Conservation (phyloP, 2,888 invertebrate genomes). For the Diaprepes abbreviatus region DNA sequence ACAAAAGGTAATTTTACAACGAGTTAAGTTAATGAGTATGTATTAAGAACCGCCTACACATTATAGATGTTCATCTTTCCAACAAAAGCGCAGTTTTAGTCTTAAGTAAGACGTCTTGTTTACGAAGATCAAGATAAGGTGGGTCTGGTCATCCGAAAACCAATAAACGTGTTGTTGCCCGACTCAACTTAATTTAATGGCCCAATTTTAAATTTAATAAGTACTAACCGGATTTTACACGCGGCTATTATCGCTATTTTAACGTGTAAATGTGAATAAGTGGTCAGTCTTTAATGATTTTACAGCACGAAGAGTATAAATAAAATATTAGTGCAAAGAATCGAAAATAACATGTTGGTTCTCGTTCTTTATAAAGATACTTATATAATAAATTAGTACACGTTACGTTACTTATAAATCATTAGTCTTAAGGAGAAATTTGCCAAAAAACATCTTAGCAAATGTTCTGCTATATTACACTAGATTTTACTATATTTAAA, state of each 20-base stretch:
- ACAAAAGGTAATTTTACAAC: conserved; percentile 10
- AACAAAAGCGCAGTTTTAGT: conserved; percentile 24
- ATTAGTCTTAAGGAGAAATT: too few relatives aligned
- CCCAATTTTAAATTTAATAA: neutral
- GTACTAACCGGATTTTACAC: neutral
- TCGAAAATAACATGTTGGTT: too few relatives aligned
- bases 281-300: neutral
- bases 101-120: conserved; percentile 33
- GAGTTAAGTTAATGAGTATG: conserved; percentile 8
- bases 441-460: too few relatives aligned
- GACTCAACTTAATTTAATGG: neutral
- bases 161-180: conserved; percentile 39
- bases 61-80: conserved; percentile 17
- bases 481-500: too few relatives aligned
- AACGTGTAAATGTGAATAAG: neutral
- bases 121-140: conserved; percentile 17
- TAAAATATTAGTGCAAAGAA: too few relatives aligned
- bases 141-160: conserved; percentile 28
- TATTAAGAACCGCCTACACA: conserved; percentile 26
- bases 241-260: too few relatives aligned
- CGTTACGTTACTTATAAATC: too few relatives aligned
- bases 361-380: too few relatives aligned
- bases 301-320: too few relatives aligned
- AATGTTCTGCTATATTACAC: too few relatives aligned
- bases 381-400: too few relatives aligned